phyloP scores from a whole-genome alignment of 2,113 vertebrate genomes.

The Dasyprocta punctata region DNA sequence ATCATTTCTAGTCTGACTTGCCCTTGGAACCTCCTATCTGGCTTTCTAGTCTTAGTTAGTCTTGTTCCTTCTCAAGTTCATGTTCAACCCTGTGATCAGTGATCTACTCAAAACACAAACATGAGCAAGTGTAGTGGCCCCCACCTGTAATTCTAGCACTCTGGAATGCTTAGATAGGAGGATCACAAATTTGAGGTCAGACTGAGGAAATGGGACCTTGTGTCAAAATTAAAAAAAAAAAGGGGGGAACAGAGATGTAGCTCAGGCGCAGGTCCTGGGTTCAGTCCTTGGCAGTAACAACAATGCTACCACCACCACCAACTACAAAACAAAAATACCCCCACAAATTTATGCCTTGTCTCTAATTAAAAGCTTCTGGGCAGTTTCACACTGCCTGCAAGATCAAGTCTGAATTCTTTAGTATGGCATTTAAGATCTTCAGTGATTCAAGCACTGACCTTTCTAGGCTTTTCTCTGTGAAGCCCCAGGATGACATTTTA shows the following conservation, averaged over 20 bases:
- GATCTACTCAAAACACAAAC: background rate
- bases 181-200: background rate
- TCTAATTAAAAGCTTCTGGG: constrained; percentile 8
- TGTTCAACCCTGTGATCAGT: background rate
- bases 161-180: background rate
- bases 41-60: background rate
- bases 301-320: background rate
- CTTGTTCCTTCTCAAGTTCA: background rate
- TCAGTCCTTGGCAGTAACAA: background rate
- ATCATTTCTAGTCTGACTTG: background rate
- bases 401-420: constrained; percentile 1
- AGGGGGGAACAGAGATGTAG: background rate
- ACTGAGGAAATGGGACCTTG: background rate
- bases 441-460: background rate
- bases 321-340: background rate
- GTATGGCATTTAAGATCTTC: background rate
- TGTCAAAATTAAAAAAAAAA: background rate
- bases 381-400: background rate
- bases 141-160: background rate
- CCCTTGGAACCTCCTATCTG: background rate
- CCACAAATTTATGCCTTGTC: background rate
- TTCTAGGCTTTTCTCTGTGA: constrained; percentile 48
- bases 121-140: background rate
- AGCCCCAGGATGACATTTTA: background rate
- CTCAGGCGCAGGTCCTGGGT: background rate